Percentiles rank a stretch among this genome's conserved stretches.
Evolutionary conservation across 1,140 invertebrate genomes (phyloP).

Genomic region (Ditylenchus dipsaci): DNA sequence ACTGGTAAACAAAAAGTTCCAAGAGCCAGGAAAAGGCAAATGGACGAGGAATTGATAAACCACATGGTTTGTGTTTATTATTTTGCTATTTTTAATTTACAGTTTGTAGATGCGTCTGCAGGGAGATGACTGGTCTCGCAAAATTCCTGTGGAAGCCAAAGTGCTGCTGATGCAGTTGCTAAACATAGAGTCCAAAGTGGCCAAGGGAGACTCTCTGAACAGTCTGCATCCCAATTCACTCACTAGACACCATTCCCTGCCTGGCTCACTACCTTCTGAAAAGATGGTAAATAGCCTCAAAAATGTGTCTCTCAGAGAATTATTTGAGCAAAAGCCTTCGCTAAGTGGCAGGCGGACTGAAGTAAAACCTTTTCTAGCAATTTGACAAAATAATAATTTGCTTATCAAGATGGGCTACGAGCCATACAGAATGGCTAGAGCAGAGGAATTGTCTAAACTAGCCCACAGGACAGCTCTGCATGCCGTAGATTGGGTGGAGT

Average conservation of each 20-base stretch:
- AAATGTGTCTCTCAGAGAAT: slow-evolving; percentile 49
- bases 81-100: slow-evolving; percentile 5
- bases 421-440: slow-evolving; percentile 52
- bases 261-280: neutral
- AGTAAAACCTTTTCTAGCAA: slow-evolving; percentile 12
- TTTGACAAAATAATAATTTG: neutral
- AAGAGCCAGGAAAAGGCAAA: slow-evolving; percentile 43
- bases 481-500: slow-evolving; percentile 57
- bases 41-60: slow-evolving; percentile 57
- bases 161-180: slow-evolving; percentile 56
- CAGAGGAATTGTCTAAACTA: slow-evolving; percentile 52
- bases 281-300: slow-evolving; percentile 11
- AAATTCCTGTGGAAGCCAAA: slow-evolving; percentile 54
- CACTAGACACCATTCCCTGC: slow-evolving; percentile 2
- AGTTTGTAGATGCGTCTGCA: slow-evolving; percentile 52
- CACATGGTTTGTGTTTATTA: slow-evolving; percentile 48
- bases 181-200: slow-evolving; percentile 55
- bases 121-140: slow-evolving; percentile 55
- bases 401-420: slow-evolving; percentile 55
- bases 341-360: slow-evolving; percentile 41
- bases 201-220: slow-evolving; percentile 27
- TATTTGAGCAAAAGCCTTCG: slow-evolving; percentile 54
- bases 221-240: too few relatives aligned
- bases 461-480: slow-evolving; percentile 56
- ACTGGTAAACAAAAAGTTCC: slow-evolving; percentile 56